Evolutionary conservation across 92 coral and sea anemone species (phyloP), one percentile per base, ranked within the genome.

Genomic region (Phenganax subtilis): DNA sequence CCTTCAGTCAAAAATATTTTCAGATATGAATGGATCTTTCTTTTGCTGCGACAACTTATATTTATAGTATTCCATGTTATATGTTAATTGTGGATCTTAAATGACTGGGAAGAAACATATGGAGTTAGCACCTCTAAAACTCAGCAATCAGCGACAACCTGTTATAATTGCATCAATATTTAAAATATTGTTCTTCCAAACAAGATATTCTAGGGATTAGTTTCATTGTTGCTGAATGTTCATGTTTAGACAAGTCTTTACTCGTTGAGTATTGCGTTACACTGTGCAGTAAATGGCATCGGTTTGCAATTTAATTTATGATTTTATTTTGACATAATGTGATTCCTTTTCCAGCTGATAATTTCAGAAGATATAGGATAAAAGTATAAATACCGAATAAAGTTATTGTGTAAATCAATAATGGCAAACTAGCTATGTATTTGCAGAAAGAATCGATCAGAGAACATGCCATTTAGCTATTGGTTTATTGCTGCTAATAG

Each of bases 401-500:
- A 37, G 2, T 37, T 5, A 37, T 37, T 37, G 47, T 37, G 5
- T 37, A 37, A 37, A 37, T 68, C 53, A 68, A 37, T 9, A 37
- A 2, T 37, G 47, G 47, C 47, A 37, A 37, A 37, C 47, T 37
- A 37, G 47, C 47, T 1, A 37, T 37, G 47, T 37, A 37, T 37
- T 37, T 37, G 47, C 5, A 37, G 47, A 37, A 37, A 37, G 47
- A 2, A 37, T 37, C 29, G 87, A 90, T 53, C 82, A 81, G 55
- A 91, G 75, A 20, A 80, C 87, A 76, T 96, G 99, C 99, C 99
- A 96, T 30, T 89, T 89, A 1, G 99, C 97, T 27, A 96, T 92
- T 1, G 99, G 92, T 53, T 87, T 87, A 25, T 89, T 87, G 6
- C 91, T 71, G 7, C 93, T 82, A 37, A 89, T 77, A 89, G 93